Conservation (phyloP, 2,113 vertebrate genomes). For the Catharus bicknelli region DNA sequence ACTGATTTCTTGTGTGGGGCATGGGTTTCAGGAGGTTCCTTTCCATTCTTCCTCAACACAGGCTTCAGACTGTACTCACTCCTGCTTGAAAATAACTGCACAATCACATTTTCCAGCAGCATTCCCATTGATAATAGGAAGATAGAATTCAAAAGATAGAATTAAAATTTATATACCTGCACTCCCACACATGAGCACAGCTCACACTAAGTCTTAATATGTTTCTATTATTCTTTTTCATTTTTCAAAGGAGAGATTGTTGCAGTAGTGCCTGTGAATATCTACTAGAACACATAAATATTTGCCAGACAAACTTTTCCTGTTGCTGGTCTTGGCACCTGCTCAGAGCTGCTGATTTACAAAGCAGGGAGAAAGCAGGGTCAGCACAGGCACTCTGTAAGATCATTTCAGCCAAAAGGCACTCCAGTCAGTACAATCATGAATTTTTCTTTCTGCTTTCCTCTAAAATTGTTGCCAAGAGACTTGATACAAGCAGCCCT, state of each 20-base stretch:
- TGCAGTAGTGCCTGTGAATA: neutral
- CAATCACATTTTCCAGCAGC: neutral
- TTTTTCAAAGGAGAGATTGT: neutral
- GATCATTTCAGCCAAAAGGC: neutral
- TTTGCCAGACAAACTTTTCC: neutral
- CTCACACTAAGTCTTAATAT: neutral
- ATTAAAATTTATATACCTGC: neutral
- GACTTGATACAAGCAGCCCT: neutral
- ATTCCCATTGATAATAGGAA: neutral
- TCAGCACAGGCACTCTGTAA: neutral
- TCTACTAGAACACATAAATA: neutral
- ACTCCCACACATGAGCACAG: neutral
- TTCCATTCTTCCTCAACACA: neutral
- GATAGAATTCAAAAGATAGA: neutral
- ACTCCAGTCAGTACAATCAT: neutral
- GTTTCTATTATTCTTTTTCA: neutral
- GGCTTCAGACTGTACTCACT: neutral
- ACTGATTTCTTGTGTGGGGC: neutral
- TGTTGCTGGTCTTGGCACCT: neutral
- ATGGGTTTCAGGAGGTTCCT: neutral
- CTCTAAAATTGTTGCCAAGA: neutral
- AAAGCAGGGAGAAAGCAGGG: neutral
- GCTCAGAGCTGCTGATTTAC: neutral
- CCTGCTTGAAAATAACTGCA: neutral
- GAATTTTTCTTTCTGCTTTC: neutral